These are phyloP conservation scores for Cataglyphis altisquamis DNA, from an alignment of 2,888 invertebrate genomes.

Conservation along the genomic window DNA sequence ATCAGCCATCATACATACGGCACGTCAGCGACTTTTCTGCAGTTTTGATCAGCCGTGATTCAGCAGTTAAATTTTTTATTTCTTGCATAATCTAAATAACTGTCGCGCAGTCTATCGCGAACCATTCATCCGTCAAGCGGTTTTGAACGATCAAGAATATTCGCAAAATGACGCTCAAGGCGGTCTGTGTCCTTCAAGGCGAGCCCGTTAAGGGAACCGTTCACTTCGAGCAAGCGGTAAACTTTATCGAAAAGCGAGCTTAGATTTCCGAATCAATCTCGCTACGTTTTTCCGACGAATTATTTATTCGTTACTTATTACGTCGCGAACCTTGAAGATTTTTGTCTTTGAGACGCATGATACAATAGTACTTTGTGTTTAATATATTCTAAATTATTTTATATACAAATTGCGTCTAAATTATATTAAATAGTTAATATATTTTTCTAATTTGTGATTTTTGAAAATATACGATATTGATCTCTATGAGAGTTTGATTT, in stretches of 20 bases:
- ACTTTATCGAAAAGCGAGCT: not conserved
- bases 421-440: not conserved
- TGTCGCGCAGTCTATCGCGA: conserved; percentile 1
- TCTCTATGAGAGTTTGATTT: not conserved
- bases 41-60: conserved; percentile 15
- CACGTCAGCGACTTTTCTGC: conserved; percentile 22
- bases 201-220: conserved; percentile 93
- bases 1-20: not conserved
- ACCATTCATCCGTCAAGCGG: not conserved
- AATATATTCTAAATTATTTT: not conserved
- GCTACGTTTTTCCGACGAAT: not conserved
- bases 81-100: not conserved
- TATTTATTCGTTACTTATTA: not conserved
- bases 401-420: not conserved
- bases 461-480: not conserved
- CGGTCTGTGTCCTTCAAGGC: conserved; percentile 95
- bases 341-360: not conserved
- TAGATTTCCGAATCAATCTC: not conserved
- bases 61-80: conserved; percentile 23
- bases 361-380: not conserved
- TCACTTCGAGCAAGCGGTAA: conserved; percentile 90
- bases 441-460: not conserved
- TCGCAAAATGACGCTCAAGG: conserved; percentile 88
- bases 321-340: not conserved
- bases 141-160: conserved; percentile 18